Conservation (phyloP, 2,113 vertebrate species). For the Ameiurus melas region DNA sequence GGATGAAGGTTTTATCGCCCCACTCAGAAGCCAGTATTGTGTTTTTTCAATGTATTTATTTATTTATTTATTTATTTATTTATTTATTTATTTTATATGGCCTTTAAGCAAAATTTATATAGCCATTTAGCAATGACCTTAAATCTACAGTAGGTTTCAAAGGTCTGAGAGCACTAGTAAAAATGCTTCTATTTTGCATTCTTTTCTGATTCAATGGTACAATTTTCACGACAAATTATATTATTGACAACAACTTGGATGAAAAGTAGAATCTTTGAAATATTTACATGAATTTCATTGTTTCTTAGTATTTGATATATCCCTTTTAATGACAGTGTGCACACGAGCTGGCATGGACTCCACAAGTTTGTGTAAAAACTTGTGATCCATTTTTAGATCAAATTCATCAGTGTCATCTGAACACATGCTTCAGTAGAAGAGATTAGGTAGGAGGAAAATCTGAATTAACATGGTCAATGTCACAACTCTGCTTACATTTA, state of each 20-base stretch:
- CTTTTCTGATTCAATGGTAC: background rate
- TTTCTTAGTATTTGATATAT: background rate
- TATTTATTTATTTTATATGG: no score
- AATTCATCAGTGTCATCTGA: background rate
- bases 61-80: no score
- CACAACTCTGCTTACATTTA: background rate
- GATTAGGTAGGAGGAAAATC: background rate
- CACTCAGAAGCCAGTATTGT: background rate
- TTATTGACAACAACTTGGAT: no score
- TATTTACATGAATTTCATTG: background rate
- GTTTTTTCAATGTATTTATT: no score
- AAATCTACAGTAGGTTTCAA: background rate
- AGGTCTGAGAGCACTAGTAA: background rate
- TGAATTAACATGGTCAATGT: background rate
- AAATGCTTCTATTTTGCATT: background rate
- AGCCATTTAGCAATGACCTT: no score
- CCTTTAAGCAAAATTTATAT: no score
- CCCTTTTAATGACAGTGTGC: background rate
- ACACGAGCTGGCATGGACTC: background rate
- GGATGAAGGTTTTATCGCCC: background rate
- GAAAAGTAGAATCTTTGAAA: background rate
- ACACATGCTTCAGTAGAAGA: background rate
- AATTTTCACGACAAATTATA: no score
- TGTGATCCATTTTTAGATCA: background rate
- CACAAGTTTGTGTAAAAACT: background rate